Conservation (phyloP, 2,888 invertebrate species). For the Phyto melanocephala region DNA sequence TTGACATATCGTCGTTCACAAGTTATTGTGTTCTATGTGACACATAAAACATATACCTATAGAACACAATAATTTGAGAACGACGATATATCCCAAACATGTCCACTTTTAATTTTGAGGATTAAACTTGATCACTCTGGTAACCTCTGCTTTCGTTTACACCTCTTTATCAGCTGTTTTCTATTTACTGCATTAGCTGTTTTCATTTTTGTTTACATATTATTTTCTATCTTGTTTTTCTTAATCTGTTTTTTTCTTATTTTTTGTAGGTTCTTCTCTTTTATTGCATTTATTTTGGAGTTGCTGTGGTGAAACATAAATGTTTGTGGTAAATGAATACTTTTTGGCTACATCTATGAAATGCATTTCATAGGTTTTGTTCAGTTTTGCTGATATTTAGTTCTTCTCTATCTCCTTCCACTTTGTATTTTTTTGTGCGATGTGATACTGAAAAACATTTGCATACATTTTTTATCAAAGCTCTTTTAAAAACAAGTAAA, state of each 20-base stretch:
- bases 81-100: too few species aligned
- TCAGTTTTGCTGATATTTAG: conserved; percentile 8
- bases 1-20: too few species aligned
- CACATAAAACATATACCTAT: too few species aligned
- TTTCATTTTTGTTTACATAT: neutral
- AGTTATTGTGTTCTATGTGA: too few species aligned
- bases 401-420: neutral
- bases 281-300: neutral
- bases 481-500: conserved; percentile 21
- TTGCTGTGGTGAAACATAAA: neutral
- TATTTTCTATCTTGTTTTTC: neutral
- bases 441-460: conserved; percentile 49
- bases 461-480: conserved; percentile 22
- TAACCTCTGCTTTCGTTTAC: neutral
- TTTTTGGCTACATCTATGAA: conserved; percentile 17
- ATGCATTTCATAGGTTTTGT: conserved; percentile 32
- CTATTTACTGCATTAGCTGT: conserved; percentile 23
- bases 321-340: neutral
- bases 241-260: neutral
- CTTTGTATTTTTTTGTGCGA: conserved; percentile 42
- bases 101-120: too few species aligned
- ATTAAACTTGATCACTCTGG: too few species aligned
- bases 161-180: neutral
- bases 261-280: neutral
- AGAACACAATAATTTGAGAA: too few species aligned